Base-by-base conservation (phyloP, 2,113 vertebrate genomes). In the Eurystomus gularis region DNA sequence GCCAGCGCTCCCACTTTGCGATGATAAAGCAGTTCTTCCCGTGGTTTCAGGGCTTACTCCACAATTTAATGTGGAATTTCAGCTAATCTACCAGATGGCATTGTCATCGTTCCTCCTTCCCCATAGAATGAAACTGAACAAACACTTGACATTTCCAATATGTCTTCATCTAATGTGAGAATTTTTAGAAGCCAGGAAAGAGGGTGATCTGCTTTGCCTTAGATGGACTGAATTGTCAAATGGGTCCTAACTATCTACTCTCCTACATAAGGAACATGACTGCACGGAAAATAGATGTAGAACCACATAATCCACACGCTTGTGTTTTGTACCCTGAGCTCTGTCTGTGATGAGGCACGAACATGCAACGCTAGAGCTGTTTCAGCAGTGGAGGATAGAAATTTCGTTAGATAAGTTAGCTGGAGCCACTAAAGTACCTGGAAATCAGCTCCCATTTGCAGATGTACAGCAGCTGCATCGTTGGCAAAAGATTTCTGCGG, bases 401-500 rank as follows among this genome's bases (percentile, higher is more conserved):
- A 61, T 73, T 82, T 93, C 83, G 46, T 89, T 83, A 91, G 55
- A 87, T 82, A 86, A 95, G 96, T 96, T 94, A 96, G 88, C 93
- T 54, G 1, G 62, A 86, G 68, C 89, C 88, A 82, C 91, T 95
- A 17, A 85, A 88, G 93, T 40, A 71, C 94, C 94, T 25, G 69
- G 91, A 93, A 96, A 94, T 94, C 93, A 89, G 93, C 88, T 95
- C 85, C 58, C 96, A 94, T 95, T 97, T 95, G 94, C 82, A 93
- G 84, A 79, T 3, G 33, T 66, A 52, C 89, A 80, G 85, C 95
- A 96, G 94, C 90, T 97, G 96, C 81, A 80, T 88, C 72, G 1
- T 82, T 96, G 93, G 96, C 96, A 96, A 51, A 93, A 90, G 79
- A 80, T 71, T 85, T 54, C 72, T 92, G 75, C 82, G 79, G 72